A percentile compares a stretch with the other conserved stretches of the same genome.
These are phyloP conservation scores for Melanotaenia nigrans DNA, from an alignment of 2,797 vertebrate species.

Conservation along the genomic window DNA sequence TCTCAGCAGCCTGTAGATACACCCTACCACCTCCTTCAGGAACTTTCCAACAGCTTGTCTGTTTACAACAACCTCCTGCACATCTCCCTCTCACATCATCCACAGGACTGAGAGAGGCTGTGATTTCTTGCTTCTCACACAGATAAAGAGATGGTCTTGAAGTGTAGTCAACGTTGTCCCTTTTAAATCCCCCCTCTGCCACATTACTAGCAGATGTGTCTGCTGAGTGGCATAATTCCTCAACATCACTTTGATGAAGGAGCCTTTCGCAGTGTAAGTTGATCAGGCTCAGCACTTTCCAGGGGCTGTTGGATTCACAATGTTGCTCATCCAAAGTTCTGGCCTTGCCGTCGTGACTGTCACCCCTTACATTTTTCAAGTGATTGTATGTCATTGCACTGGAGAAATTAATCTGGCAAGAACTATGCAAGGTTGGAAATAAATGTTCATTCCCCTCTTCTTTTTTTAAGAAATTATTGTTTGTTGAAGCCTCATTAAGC, in stretches of 20 bases:
- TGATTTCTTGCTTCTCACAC: slow-evolving; percentile 16
- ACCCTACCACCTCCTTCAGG: neutral
- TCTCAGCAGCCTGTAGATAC: slow-evolving; percentile 19
- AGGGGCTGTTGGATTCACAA: slow-evolving; percentile 64
- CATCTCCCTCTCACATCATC: slow-evolving; percentile 5
- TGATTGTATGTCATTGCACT: slow-evolving; percentile 20
- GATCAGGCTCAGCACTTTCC: slow-evolving; percentile 83
- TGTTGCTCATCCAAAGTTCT: slow-evolving; percentile 21
- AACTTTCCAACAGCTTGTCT: slow-evolving; percentile 14
- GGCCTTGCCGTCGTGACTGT: slow-evolving; percentile 10
- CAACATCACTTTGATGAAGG: slow-evolving; percentile 52
- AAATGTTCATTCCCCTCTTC: slow-evolving; percentile 16
- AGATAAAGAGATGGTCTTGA: slow-evolving; percentile 5
- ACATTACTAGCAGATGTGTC: neutral
- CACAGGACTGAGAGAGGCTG: neutral
- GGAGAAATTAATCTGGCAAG: slow-evolving; percentile 25
- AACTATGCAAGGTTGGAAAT: slow-evolving; percentile 16
- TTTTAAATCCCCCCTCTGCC: slow-evolving; percentile 1
- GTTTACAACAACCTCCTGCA: neutral
- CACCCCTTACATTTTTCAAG: slow-evolving; percentile 20
- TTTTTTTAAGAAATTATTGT: slow-evolving; percentile 3
- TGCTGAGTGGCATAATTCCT: neutral
- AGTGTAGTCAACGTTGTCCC: slow-evolving; percentile 11
- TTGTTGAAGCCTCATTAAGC: slow-evolving; percentile 13
- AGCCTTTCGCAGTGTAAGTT: slow-evolving; percentile 82